Base-by-base conservation (phyloP, 2,113 vertebrate species). In the Macroglossus sobrinus region DNA sequence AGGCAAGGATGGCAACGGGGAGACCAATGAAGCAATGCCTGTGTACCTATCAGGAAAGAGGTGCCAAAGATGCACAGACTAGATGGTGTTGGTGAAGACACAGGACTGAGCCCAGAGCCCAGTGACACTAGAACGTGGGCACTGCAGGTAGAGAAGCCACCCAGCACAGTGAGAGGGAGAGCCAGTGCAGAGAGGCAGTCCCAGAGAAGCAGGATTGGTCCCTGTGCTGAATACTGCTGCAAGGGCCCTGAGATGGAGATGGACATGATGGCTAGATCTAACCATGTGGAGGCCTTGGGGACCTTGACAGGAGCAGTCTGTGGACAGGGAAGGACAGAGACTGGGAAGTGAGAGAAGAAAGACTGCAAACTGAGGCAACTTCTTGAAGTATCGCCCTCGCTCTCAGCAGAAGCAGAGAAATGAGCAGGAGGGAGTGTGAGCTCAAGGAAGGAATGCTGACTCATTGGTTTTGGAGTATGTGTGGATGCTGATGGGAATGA, bases 11-110 rank as follows among this genome's bases (percentile, higher is more conserved):
- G 22, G 57, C 16, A 18, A 22, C 47, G 66, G 64, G 45, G 33
- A 85, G 28, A 33, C 53, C 57, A 85, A 22, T 0, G 8, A 38
- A 35, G 63, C 22, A 38, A 47, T 13, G 22, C 40, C 43, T n/a
- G 4, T 30, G 5, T 22, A 11, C 30, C 1, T 3, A 19, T 59
- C 10, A 61, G 22, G 40, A 86, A 28, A 38, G 13, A 24, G 38
- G 30, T 13, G 11, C 6, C 0, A 0, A 2, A 22, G 9, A 24
- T 7, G 53, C 19, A 38, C 0, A 0, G 33, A 16, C 68, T 89
- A 69, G 72, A 50, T 8, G 64, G 30, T 5, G 57, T 50, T 64
- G 35, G 57, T 3, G 3, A 30, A 75, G 40, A 61, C 0, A 0
- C 35, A 33, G 35, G 47, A 78, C 63, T 35, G 47, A 61, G 63